Evolutionary conservation across 1,140 invertebrate genomes (phyloP).

Genomic region (Megalonaias nervosa): DNA sequence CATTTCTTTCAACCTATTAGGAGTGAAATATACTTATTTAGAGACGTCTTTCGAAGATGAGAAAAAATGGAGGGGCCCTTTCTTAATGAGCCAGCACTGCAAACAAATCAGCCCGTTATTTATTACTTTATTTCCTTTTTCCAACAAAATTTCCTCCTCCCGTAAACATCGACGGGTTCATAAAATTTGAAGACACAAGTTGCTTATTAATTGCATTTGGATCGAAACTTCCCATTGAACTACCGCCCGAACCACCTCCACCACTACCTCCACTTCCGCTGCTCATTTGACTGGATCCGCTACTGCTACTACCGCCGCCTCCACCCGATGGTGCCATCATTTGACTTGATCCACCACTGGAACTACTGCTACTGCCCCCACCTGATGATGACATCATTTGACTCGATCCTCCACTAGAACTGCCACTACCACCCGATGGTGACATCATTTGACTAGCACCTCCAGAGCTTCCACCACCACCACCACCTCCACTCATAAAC

Average conservation of each 20-base stretch:
- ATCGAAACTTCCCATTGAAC: conserved; percentile 24
- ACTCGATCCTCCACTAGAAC: background rate
- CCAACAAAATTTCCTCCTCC: too few relatives aligned
- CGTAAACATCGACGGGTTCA: conserved; percentile 1
- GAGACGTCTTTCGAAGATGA: too few relatives aligned
- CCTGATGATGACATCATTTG: background rate
- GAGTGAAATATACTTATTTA: too few relatives aligned
- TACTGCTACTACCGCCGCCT: background rate
- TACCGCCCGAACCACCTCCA: background rate
- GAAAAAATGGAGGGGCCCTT: too few relatives aligned
- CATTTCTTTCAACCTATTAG: too few relatives aligned
- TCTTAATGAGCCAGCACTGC: too few relatives aligned
- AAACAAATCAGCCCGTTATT: too few relatives aligned
- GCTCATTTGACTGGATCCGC: background rate
- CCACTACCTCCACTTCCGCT: background rate
- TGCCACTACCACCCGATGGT: too few relatives aligned
- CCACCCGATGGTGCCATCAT: conserved; percentile 11
- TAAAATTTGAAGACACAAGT: conserved; percentile 23
- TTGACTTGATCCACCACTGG: conserved; percentile 19
- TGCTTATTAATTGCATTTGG: conserved; percentile 30
- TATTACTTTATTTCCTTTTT: too few relatives aligned
- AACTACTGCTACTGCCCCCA: conserved; percentile 16
- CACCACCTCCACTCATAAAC: conserved; percentile 4
- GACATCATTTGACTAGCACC: background rate
- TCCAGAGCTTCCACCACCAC: conserved; percentile 4